Base-by-base conservation (phyloP, 2,797 vertebrate genomes). In the Takifugu rubripes region DNA sequence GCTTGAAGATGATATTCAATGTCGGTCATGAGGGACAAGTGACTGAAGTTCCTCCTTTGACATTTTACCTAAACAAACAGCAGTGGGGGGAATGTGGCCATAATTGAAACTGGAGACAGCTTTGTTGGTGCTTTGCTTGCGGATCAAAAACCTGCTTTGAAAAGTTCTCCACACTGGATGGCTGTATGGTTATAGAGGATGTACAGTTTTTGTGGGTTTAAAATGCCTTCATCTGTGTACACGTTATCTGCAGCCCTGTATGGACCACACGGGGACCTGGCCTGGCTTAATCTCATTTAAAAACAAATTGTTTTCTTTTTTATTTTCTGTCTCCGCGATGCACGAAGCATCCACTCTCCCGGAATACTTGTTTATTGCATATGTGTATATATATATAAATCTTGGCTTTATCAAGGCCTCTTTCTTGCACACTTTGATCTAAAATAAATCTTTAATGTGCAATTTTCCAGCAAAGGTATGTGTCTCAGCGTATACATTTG, bases 391-490 rank as follows among this genome's bases (percentile, higher is more conserved):
- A 40, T 14, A 40, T 40, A 1, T 63, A 72, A 67, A 61, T 66
- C 62, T 70, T 79, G 63, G 53, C 49, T 76, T 73, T 45, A 63
- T 72, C 47, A 62, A 61, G 73, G 64, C 59, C 36, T 68, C 12
- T 56, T 57, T 56, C 54, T 49, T 47, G 54, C 49, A 59, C 72
- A 72, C 52, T 74, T 45, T 76, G 68, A 66, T 60, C 51, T 54
- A 77, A 54, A 25, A 59, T 59, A 58, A 73, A 62, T 26, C 64
- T 63, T 78, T 70, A 79, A 70, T 61, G 52, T 71, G 50, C 70
- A 25, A 72, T 67, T 68, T 81, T 59, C 64, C 56, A 15, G 44
- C 61, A 67, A 80, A 80, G 79, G 77, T 84, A 72, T 80, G 70
- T 73, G 66, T 78, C 56, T 61, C 27, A 36, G 56, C 71, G 52